These are phyloP conservation scores for Tetrao urogallus DNA, from an alignment of 2,113 vertebrate species.

Conservation along the genomic window DNA sequence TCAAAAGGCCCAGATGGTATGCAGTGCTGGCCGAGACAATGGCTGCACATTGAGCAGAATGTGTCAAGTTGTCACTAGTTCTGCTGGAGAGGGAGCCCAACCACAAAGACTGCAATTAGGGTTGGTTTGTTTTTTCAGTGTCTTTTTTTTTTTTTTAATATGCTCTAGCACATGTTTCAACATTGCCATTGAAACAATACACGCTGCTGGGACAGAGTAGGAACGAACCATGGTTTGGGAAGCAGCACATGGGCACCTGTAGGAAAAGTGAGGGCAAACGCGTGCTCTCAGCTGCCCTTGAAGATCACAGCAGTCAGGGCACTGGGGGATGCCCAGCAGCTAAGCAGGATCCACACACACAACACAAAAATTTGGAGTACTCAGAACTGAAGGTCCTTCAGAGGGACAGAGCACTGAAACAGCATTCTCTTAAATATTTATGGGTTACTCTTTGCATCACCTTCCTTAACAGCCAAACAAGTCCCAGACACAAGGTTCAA, in stretches of 20 bases:
- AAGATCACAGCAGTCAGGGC: neutral
- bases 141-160: neutral
- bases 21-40: neutral
- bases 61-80: constrained; percentile 62
- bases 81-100: constrained; percentile 37
- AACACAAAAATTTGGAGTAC: neutral
- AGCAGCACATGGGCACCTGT: constrained; percentile 37
- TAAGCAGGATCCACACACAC: neutral
- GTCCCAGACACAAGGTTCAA: neutral
- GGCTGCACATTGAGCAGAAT: neutral
- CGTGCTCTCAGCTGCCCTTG: neutral
- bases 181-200: constrained; percentile 53
- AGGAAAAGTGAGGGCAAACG: neutral
- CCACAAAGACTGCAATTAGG: constrained; percentile 28
- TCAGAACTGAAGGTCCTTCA: neutral
- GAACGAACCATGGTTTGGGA: constrained; percentile 17
- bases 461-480: constrained; percentile 42
- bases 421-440: neutral
- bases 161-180: constrained; percentile 31
- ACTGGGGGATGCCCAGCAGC: neutral
- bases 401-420: neutral
- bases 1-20: constrained; percentile 1
- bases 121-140: constrained; percentile 19
- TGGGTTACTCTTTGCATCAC: constrained; percentile 40
- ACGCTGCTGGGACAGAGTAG: constrained; percentile 16